These are phyloP conservation scores for Lepilemur ruficaudatus DNA, from an alignment of 2,797 vertebrate genomes.

Conservation along the genomic window DNA sequence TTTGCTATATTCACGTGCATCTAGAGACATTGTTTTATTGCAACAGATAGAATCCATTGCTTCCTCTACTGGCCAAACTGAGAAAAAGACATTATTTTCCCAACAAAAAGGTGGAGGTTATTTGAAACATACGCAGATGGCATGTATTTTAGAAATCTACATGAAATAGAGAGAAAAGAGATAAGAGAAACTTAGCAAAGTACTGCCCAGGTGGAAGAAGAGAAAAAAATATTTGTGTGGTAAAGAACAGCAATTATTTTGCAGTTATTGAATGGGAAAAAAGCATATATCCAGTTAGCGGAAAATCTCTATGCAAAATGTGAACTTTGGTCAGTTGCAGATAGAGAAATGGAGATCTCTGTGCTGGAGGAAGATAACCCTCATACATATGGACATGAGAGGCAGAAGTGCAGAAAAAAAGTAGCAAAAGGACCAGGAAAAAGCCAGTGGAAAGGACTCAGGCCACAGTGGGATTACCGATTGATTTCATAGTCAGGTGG, in stretches of 20 bases:
- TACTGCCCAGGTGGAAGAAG: not conserved
- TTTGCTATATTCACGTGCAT: not conserved
- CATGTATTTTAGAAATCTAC: not conserved
- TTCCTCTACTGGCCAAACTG: not conserved
- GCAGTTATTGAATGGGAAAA: not conserved
- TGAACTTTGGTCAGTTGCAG: not conserved
- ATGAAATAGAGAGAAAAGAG: not conserved
- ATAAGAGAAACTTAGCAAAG: not conserved
- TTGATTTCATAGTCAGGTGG: not conserved
- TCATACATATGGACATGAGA: not conserved
- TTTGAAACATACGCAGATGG: not conserved
- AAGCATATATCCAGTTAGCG: not conserved
- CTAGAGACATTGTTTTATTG: not conserved
- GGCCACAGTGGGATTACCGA: not conserved
- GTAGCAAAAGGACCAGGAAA: not conserved
- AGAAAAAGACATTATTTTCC: not conserved
- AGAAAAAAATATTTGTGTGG: not conserved
- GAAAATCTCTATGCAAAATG: not conserved
- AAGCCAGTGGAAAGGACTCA: not conserved
- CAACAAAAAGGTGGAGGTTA: not conserved
- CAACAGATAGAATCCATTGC: not conserved
- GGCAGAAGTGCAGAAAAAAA: not conserved
- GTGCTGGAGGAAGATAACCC: not conserved
- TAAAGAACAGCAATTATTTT: not conserved
- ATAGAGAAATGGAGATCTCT: slow-evolving; percentile 16